Conservation (phyloP, 2,797 vertebrate genomes). For the Leptodactylus fallax region DNA sequence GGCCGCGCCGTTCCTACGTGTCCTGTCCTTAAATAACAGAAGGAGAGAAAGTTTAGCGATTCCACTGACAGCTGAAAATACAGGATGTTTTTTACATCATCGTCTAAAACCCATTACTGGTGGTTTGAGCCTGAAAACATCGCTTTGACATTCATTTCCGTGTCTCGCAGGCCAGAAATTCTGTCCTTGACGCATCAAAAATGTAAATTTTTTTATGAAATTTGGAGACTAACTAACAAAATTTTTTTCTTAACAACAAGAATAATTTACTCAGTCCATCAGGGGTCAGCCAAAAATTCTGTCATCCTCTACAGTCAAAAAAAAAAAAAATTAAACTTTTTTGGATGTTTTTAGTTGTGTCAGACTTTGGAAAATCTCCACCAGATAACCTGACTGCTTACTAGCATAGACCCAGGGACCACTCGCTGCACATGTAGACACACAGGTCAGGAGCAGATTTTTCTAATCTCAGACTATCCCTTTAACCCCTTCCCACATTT, state of each 20-base stretch:
- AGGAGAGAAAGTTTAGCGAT: neutral
- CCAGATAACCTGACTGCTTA: too few relatives aligned
- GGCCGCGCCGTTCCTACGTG: neutral
- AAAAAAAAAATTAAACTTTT: too few relatives aligned
- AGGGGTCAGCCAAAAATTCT: too few relatives aligned
- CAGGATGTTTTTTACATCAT: neutral
- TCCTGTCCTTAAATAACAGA: slow-evolving; percentile 31
- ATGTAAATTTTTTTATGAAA: neutral
- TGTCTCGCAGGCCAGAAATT: neutral
- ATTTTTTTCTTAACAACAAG: neutral
- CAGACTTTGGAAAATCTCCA: too few relatives aligned
- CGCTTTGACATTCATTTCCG: neutral
- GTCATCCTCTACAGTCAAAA: too few relatives aligned
- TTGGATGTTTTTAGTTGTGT: too few relatives aligned
- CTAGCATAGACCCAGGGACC: too few relatives aligned
- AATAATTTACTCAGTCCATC: neutral
- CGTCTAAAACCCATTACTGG: slow-evolving; percentile 4
- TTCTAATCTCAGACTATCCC: too few relatives aligned
- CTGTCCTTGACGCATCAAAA: neutral
- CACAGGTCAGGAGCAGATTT: too few relatives aligned
- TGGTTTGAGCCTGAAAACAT: neutral
- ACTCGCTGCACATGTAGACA: too few relatives aligned
- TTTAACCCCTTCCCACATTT: too few relatives aligned
- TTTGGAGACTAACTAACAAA: neutral
- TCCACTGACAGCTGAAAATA: neutral